Conservation (phyloP, 2,113 vertebrate genomes). For the Mormoops blainvillei region DNA sequence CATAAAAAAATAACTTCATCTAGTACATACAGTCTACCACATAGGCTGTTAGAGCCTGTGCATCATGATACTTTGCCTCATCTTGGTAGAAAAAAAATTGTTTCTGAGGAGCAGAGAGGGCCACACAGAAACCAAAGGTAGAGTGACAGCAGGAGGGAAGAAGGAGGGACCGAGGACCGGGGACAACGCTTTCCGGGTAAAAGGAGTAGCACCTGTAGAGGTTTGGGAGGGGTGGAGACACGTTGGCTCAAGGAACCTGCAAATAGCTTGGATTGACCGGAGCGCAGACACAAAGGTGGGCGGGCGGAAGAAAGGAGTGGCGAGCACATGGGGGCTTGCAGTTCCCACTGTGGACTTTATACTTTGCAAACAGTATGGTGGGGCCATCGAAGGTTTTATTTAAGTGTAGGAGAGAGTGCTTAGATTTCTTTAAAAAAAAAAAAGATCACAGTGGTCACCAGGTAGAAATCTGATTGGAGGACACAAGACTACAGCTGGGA, state of each 20-base stretch:
- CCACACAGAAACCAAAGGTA: background rate
- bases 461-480: background rate
- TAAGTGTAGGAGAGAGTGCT: background rate
- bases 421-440: background rate
- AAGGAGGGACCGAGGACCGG: fast-evolving
- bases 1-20: background rate
- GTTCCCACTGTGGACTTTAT: fast-evolving
- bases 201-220: background rate
- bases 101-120: background rate
- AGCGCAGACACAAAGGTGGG: background rate
- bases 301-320: fast-evolving
- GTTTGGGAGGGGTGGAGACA: background rate
- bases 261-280: background rate
- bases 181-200: background rate
- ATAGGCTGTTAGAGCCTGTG: fast-evolving
- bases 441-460: background rate
- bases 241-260: background rate
- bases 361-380: background rate
- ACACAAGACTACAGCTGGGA: background rate
- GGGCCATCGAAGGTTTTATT: background rate
- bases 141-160: background rate
- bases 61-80: background rate
- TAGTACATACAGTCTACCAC: background rate
- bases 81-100: background rate
- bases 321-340: too few relatives aligned